Base-by-base conservation (phyloP, 2,888 invertebrate genomes). In the Troides oblongomaculatus region DNA sequence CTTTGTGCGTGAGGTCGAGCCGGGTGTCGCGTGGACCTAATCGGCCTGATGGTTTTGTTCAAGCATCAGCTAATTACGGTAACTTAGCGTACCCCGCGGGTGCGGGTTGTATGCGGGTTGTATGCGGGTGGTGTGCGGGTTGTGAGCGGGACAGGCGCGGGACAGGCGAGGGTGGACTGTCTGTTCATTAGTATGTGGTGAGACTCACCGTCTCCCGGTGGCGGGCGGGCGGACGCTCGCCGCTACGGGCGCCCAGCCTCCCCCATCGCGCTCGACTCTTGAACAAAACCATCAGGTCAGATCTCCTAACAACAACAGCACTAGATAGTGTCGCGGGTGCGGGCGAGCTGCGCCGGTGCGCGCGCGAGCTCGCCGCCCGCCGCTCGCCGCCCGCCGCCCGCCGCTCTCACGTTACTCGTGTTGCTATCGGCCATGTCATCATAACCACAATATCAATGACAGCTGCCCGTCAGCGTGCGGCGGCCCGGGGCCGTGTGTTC, bases 241-340 rank as follows among this genome's bases (percentile, higher is more conserved):
- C 81, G 90, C 90, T 90, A 90, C 82, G 88, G 90, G 76, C 82
- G 85, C 77, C 83, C 84, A 79, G 78, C 83, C 74, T 83, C 87
- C 77, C 84, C 80, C 84, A 82, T 85, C 79, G 86, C 86, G 82
- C 90, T 83, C 87, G 90, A 85, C 84, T 92, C 92, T 92, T 92
- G 85, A 92, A 92, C 92, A 92, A 92, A 92, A 91, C 85, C 84
- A 88, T 82, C 84, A 86, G 79, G 81, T 79, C 73, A 74, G 71
- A 68, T 23, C 64, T 36, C 25, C 39, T 39, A 39, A 39, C 39
- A 39, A 39, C 39, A 39, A 10, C 39, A 39, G 8, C 10, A 39
- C 10, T 30, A 30, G 30, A 30, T 30, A 30, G 30, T 30, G 39
- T 8, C 10, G 39, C 8, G 39, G 39, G 39, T 39, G 39, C 1